Base-by-base conservation (phyloP, 2,113 vertebrate genomes). In the Corynorhinus townsendii region DNA sequence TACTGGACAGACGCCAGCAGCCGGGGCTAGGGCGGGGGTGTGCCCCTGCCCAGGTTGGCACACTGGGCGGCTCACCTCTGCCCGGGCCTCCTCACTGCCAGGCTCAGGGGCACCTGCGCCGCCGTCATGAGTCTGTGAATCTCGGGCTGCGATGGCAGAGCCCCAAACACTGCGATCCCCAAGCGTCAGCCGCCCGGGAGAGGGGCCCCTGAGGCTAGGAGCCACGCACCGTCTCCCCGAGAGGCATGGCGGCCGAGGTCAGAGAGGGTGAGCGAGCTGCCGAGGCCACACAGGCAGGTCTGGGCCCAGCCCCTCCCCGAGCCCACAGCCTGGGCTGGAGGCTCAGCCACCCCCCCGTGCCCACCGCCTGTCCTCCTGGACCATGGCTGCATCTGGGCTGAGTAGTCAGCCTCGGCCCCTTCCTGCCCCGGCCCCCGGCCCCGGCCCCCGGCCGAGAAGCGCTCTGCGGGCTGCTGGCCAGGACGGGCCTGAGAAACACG, bases 121-220 rank as follows among this genome's bases (percentile, higher is more conserved):
- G 3, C 33, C 28, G 30, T 68, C 9, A 7, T 1, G 2, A 22
- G 35, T 7, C 28, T 20, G 4, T 5, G 17, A 7, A 49, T 40
- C 43, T 22, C 12, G 16, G n/a, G n/a, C 19, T 7, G 4, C 24
- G 0, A 47, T 0, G 33, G 72, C 6, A 0, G 28, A 68, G 45
- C 17, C 1, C 22, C 26, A 7, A 7, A 47, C 33, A 8, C 38
- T 0, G 12, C 40, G 11, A 19, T 49, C 12, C 14, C 15, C n/a
- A 30, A 30, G 19, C 43, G 66, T 17, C 10, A 16, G 66, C 3
- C 0, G 1, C 28, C 17, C 0, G 0, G n/a, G n/a, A 4, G 1
- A 20, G 47, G 84, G 59, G 6, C 22, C 15, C 81, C 56, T 11
- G 16, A 35, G 47, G 22, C 59, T 7, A 0, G 17, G 30, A 0